These are phyloP conservation scores for Drosophila leontia DNA, from an alignment of 1,140 invertebrate species.

Conservation along the genomic window DNA sequence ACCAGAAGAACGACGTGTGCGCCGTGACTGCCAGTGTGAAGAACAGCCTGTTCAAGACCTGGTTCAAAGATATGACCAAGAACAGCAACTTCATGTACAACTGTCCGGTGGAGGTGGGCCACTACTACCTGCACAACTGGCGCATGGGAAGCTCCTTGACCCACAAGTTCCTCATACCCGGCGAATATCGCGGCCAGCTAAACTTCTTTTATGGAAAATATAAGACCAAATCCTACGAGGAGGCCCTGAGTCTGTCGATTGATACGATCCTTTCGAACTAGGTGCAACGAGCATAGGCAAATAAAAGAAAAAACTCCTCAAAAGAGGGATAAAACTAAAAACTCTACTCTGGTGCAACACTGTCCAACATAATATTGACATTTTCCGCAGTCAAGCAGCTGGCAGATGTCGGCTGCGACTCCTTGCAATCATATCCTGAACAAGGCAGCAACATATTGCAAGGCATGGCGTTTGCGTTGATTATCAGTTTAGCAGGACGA, in stretches of 20 bases:
- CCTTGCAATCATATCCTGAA: constrained; percentile 68
- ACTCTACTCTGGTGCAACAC: background rate
- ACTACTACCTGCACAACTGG: constrained; percentile 65
- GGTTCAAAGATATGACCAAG: constrained; percentile 64
- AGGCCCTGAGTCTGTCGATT: constrained; percentile 28
- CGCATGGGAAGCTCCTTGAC: constrained; percentile 50
- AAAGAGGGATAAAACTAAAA: constrained; percentile 12
- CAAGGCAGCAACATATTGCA: constrained; percentile 74
- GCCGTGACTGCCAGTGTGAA: constrained; percentile 50
- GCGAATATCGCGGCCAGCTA: constrained; percentile 54
- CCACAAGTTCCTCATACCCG: constrained; percentile 63
- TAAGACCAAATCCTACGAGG: constrained; percentile 40
- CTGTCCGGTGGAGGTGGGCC: constrained; percentile 59
- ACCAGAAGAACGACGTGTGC: constrained; percentile 60
- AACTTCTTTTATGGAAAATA: constrained; percentile 66
- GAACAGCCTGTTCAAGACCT: constrained; percentile 61
- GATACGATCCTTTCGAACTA: constrained; percentile 34
- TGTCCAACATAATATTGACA: constrained; percentile 49
- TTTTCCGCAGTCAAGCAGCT: constrained; percentile 46
- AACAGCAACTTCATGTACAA: constrained; percentile 66
- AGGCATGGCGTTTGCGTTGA: constrained; percentile 43
- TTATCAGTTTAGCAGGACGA: constrained; percentile 46
- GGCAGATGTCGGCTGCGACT: constrained; percentile 24
- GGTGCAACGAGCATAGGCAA: background rate
- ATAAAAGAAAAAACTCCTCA: background rate